These are phyloP conservation scores for Axea sp. DNA, from an alignment of 2,888 invertebrate species.

Conservation along the genomic window DNA sequence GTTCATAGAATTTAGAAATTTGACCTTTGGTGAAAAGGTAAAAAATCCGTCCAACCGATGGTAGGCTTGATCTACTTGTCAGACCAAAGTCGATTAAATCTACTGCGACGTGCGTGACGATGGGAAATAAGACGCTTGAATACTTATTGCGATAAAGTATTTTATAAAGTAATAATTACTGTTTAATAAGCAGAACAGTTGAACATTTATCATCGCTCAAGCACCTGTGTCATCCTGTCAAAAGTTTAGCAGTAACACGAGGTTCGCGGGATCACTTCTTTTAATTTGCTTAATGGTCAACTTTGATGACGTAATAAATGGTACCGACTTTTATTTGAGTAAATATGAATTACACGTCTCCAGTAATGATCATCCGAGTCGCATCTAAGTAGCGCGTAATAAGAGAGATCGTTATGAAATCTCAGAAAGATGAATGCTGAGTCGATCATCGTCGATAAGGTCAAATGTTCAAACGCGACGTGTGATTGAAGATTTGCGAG, in stretches of 20 bases:
- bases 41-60: slow-evolving; percentile 23
- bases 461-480: slow-evolving; percentile 64
- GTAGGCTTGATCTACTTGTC: slow-evolving; percentile 45
- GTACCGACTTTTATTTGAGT: slow-evolving; percentile 26
- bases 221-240: slow-evolving; percentile 26
- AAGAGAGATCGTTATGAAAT: slow-evolving; percentile 70
- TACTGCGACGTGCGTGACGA: slow-evolving; percentile 23
- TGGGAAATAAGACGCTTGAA: neutral
- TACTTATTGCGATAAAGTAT: neutral
- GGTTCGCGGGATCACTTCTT: slow-evolving; percentile 14
- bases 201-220: slow-evolving; percentile 15
- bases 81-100: slow-evolving; percentile 40
- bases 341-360: slow-evolving; percentile 64
- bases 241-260: slow-evolving; percentile 3
- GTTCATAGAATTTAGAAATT: too few relatives aligned
- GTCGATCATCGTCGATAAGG: slow-evolving; percentile 67
- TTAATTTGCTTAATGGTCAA: slow-evolving; percentile 22
- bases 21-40: too few relatives aligned
- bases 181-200: slow-evolving; percentile 8
- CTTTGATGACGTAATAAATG: slow-evolving; percentile 24
- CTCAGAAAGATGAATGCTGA: slow-evolving; percentile 63
- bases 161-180: slow-evolving; percentile 17
- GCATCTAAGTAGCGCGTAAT: slow-evolving; percentile 67
- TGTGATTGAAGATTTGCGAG: slow-evolving; percentile 55
- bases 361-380: slow-evolving; percentile 64